Evolutionary conservation across 2,113 vertebrate genomes (phyloP), one percentile per base, ranked within the genome.

Genomic region (Pristiophorus japonicus): DNA sequence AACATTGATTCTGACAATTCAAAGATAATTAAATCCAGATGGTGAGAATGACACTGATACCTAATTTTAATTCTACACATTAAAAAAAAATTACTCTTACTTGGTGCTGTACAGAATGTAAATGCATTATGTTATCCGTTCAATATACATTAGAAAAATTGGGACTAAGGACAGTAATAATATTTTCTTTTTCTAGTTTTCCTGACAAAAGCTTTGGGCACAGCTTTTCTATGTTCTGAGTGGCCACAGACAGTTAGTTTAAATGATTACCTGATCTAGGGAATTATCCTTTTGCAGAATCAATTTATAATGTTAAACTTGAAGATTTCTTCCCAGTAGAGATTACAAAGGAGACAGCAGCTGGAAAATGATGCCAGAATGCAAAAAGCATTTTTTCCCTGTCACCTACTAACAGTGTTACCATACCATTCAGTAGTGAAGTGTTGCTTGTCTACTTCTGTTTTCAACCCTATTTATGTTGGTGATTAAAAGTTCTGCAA

Each of bases 21-120:
- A 34, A 99, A 97, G 97, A 97, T 99, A 85, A 97, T 99, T 97
- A 97, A 97, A 96, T 98, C 97, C 93, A 98, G 97, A 95, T 99
- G 99, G 99, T 99, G 97, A 97, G 98, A 94, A 96, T 84, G 62
- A 67, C 3, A 20, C n/a, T 70, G 95, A 42, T 22, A 14, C 38
- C 51, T 85, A 78, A 73, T 45, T 81, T 27, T 45, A 51, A 85
- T 30, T 88, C 63, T 67, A 38, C 30, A 66, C 95, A 42, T 30
- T 30, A 18, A 81, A 0, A 3, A 51, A 94, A 70, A 51, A 47
- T 66, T 24, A 42, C 38, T 96, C 67, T 95, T 42, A 96, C 5
- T 96, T 22, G 92, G 63, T 94, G 20, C 42, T 67, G 62, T 66
- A 47, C 8, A 18, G 12, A 85, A 87, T 45, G 63, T 84, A 95